Base-by-base conservation (phyloP, 35 echinoderm and acorn worm species). In the Diadema setosum region DNA sequence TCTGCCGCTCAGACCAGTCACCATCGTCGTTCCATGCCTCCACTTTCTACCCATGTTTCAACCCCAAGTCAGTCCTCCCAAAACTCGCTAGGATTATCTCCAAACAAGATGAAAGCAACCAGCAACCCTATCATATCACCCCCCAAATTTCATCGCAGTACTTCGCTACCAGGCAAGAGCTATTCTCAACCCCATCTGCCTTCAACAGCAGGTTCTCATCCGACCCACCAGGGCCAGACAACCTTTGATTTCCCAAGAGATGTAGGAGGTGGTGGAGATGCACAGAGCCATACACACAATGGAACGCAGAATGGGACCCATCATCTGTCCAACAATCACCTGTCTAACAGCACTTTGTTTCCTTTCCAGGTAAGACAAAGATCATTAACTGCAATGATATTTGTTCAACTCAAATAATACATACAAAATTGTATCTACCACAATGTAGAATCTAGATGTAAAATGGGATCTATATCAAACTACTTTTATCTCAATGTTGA, bases 41-140 rank as follows among this genome's bases (percentile, higher is more conserved):
- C 91, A 3, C 73, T 78, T 44, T 78, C 73, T 17, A 78, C 73
- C 35, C 73, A 26, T n/a, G 37, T 12, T 32, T 26, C 37, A 33
- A 67, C 7, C 63, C 76, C 34, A 80, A 18, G 42, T 24, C 60
- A 85, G 34, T 48, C 75, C 43, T 65, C 84, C 70, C 90, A 73
- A 70, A 60, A 92, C 73, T 78, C 73, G 24, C 73, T 78, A n/a
- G 73, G 73, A 41, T 78, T 97, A 73, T 97, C 95, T 20, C 95
- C 95, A 17, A 88, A 84, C 30, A 97, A 97, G 75, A 81, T 70
- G 36, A 83, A 84, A 25, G 83, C 76, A 32, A 75, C 84, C 43
- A 87, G 86, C 52, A 97, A 93, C 75, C 91, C 95, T 82, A 88
- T 97, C 63, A 97, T 97, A 82, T 97, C 95, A 43, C 95, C 95